phyloP scores from a whole-genome alignment of 2,797 vertebrate genomes.

The Fundulus diaphanus region DNA sequence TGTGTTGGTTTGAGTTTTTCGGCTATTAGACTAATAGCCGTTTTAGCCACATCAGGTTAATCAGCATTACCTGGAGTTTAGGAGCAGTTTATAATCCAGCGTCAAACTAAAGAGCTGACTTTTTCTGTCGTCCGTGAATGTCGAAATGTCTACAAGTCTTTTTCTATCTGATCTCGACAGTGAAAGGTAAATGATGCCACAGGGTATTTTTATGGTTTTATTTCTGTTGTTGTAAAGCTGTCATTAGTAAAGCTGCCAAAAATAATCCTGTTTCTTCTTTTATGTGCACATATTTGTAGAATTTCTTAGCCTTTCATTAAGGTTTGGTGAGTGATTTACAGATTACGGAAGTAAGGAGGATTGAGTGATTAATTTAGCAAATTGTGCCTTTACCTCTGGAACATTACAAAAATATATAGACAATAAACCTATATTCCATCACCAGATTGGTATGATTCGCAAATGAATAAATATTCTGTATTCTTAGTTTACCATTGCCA shows the following conservation, averaged over 20 bases:
- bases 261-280: neutral
- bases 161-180: neutral
- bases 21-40: neutral
- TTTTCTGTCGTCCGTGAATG: neutral
- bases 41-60: neutral
- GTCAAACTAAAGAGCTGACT: neutral
- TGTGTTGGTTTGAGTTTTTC: neutral
- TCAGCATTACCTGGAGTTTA: neutral
- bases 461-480: neutral
- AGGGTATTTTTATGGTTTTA: slow-evolving; percentile 6
- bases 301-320: neutral
- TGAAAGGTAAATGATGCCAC: neutral
- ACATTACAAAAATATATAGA: neutral
- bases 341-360: neutral
- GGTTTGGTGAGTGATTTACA: neutral
- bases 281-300: neutral
- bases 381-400: neutral
- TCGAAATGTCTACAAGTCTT: neutral
- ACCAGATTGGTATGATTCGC: neutral
- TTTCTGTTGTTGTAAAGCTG: slow-evolving; percentile 1
- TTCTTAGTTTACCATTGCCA: neutral
- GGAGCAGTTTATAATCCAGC: neutral
- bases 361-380: neutral
- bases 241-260: neutral
- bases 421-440: neutral